These are phyloP conservation scores for Tinamus guttatus DNA, from an alignment of 2,113 vertebrate genomes.

Conservation along the genomic window DNA sequence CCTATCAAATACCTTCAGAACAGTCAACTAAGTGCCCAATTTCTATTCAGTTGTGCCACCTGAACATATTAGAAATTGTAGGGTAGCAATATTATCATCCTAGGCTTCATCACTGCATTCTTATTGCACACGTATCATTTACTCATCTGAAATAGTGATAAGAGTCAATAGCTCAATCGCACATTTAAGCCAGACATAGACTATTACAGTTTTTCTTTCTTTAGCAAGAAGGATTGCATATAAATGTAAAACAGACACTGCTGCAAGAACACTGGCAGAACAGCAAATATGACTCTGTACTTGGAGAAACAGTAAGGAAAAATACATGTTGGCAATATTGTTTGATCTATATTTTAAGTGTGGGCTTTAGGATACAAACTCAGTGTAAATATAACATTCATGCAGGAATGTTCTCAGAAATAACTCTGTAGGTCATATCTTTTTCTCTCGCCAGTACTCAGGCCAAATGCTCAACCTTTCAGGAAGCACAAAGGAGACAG, in stretches of 20 bases:
- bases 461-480: neutral
- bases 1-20: neutral
- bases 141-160: neutral
- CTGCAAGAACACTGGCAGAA: constrained; percentile 16
- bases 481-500: neutral
- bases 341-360: constrained; percentile 33
- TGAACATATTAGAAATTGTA: neutral
- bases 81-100: neutral
- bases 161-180: neutral
- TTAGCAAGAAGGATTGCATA: neutral
- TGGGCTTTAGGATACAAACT: neutral
- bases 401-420: constrained; percentile 20
- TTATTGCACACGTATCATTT: neutral
- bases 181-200: neutral
- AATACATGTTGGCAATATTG: constrained; percentile 21
- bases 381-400: neutral
- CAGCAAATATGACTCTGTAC: constrained; percentile 21
- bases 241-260: constrained; percentile 47
- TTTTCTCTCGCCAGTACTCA: neutral
- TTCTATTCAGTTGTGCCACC: neutral
- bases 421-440: neutral
- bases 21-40: neutral
- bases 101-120: neutral
- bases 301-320: constrained; percentile 5
- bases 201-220: neutral